phyloP scores from a whole-genome alignment of 2,797 vertebrate species.

The Chloroceryle amazona region DNA sequence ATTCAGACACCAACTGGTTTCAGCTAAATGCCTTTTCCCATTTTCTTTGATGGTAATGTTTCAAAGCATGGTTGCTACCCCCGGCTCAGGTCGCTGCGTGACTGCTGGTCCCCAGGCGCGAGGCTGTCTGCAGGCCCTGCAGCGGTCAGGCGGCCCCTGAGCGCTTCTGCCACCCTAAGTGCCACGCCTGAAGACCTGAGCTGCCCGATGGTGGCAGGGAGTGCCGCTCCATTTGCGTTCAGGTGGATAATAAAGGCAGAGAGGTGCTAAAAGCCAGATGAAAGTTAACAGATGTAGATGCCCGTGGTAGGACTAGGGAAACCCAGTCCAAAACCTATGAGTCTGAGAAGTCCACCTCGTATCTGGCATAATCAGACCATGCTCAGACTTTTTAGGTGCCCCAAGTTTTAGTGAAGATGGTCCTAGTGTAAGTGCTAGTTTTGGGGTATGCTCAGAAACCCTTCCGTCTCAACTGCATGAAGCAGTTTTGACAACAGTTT shows the following conservation, averaged over 20 bases:
- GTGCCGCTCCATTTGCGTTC: fast-evolving
- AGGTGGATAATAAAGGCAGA: not conserved
- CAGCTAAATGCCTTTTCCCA: no score
- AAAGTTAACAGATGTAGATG: no score
- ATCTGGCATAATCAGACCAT: not conserved
- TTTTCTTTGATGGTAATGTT: no score
- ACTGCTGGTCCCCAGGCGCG: not conserved
- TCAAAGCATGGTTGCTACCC: no score
- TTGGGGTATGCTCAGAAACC: not conserved
- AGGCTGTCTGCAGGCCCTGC: not conserved
- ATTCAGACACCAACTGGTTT: no score
- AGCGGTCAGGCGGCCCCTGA: fast-evolving
- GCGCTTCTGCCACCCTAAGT: fast-evolving
- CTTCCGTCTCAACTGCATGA: fast-evolving
- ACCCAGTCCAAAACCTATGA: fast-evolving
- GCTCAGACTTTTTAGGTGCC: not conserved
- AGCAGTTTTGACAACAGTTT: not conserved
- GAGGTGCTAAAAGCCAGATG: not conserved
- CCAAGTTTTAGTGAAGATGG: not conserved
- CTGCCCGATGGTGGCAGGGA: not conserved
- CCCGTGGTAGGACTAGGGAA: not conserved
- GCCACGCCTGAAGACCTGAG: fast-evolving
- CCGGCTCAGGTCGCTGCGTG: not conserved
- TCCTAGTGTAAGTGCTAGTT: fast-evolving
- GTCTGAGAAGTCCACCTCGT: not conserved